phyloP scores from a whole-genome alignment of 2,113 vertebrate genomes.

The Microtus oregoni region DNA sequence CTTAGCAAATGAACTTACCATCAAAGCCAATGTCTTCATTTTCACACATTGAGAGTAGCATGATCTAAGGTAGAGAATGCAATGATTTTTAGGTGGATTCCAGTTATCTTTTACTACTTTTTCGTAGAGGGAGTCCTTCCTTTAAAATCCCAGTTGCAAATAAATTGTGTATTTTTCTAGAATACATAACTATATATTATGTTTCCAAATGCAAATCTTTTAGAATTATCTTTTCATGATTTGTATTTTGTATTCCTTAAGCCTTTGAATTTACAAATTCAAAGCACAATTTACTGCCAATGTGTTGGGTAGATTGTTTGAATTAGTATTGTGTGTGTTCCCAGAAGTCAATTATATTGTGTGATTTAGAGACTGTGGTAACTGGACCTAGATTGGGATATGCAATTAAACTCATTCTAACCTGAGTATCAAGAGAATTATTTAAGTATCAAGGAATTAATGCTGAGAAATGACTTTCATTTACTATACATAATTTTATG shows the following conservation, averaged over 20 bases:
- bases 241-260: constrained; percentile 30
- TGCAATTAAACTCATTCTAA: constrained; percentile 75
- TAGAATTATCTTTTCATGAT: neutral
- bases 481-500: constrained; percentile 67
- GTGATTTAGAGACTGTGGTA: constrained; percentile 58
- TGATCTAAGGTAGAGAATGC: neutral
- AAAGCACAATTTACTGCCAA: constrained; percentile 57
- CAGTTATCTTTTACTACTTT: neutral
- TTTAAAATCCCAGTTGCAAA: constrained; percentile 2
- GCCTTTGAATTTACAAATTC: constrained; percentile 54
- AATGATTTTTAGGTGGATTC: neutral
- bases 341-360: constrained; percentile 59
- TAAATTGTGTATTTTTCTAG: neutral
- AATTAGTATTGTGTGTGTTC: constrained; percentile 37
- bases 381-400: constrained; percentile 55
- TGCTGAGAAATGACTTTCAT: constrained; percentile 75
- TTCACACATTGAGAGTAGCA: neutral
- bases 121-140: accelerated
- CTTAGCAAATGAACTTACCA: neutral
- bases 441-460: constrained; percentile 80
- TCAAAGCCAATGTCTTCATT: neutral
- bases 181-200: neutral
- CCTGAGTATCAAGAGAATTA: constrained; percentile 71
- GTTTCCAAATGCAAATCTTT: constrained; percentile 20
- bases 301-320: neutral